Base-by-base conservation (phyloP, 2,888 invertebrate species). In the Caenorhabditis afra region DNA sequence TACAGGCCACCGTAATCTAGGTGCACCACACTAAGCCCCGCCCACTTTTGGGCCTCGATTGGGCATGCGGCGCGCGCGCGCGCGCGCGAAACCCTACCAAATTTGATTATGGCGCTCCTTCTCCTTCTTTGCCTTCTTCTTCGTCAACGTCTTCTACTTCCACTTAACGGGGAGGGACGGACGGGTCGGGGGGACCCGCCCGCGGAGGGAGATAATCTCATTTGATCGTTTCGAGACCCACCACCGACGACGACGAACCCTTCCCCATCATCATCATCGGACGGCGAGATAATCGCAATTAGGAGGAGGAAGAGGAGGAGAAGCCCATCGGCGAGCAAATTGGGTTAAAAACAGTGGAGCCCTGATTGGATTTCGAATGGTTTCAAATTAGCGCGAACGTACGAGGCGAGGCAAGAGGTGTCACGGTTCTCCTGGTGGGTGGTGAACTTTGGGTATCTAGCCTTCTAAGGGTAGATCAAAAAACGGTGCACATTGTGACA, bases 201-300 rank as follows among this genome's bases (percentile, higher is more conserved):
- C n/a, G n/a, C n/a, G 45, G n/a, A 7, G 45, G 45, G 45, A 12
- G 45, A 29, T 29, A 29, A 29, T 29, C 29, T 3, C 3, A 29
- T 29, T 29, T 29, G 3, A 5, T 29, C 29, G 29, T 29, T 29
- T 29, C 29, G 7, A 29, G 29, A 29, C 29, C 29, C 29, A 3
- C 29, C 7, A 3, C 7, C 29, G n/a, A n/a, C n/a, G n/a, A n/a
- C n/a, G n/a, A n/a, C n/a, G n/a, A n/a, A n/a, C n/a, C n/a, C n/a
- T n/a, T n/a, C n/a, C n/a, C n/a, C n/a, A n/a, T n/a, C n/a, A n/a
- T 29, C 29, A 5, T 29, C 29, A 5, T 29, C 7, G 3, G 4
- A 7, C 7, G 29, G 29, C 29, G 29, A n/a, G n/a, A 64, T 73
- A 73, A 73, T 73, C 73, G 73, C 73, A 73, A 73, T 73, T 73